Conservation (phyloP, 2,888 invertebrate genomes). For the Leptogaster cylindrica region DNA sequence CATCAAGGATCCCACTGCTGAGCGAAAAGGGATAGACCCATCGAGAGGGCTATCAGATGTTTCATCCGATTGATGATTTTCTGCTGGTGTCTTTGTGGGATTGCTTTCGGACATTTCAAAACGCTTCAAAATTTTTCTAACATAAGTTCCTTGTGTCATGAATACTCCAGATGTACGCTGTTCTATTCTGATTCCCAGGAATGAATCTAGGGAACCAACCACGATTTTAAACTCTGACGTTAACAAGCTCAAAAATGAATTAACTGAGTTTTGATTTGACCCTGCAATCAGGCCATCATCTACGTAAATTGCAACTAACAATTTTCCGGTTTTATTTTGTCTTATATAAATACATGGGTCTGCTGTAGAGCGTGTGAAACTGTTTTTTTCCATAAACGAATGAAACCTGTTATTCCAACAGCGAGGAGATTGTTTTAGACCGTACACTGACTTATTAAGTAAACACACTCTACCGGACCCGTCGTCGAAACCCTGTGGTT, state of each 20-base stretch:
- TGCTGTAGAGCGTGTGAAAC: constrained; percentile 16
- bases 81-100: constrained; percentile 2
- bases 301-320: constrained; percentile 27
- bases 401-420: constrained; percentile 16
- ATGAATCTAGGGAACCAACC: neutral
- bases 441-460: neutral
- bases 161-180: neutral
- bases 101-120: neutral
- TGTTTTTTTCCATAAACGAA: neutral
- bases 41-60: neutral
- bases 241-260: constrained; percentile 8
- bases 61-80: neutral
- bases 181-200: neutral
- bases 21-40: neutral
- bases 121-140: neutral
- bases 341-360: constrained; percentile 13
- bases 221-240: neutral
- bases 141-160: neutral
- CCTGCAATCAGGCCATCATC: constrained; percentile 23
- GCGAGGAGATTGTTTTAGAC: constrained; percentile 21
- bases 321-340: neutral
- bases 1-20: neutral
- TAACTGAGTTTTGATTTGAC: neutral
- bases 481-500: neutral
- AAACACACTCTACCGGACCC: neutral